These are phyloP conservation scores for Vulpes ferrilata DNA, from an alignment of 2,113 vertebrate species.

Conservation along the genomic window DNA sequence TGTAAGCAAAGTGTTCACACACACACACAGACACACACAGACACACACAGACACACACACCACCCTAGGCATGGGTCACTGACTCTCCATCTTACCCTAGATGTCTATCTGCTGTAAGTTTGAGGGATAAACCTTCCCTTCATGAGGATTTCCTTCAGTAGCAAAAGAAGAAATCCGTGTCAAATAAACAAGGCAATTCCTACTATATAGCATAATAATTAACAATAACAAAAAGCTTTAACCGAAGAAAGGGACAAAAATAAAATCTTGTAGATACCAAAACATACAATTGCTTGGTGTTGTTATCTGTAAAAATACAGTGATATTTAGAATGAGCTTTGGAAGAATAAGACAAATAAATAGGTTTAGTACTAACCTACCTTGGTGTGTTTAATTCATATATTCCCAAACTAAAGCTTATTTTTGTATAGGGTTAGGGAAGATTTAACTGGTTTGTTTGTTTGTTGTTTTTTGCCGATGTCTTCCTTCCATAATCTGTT, in stretches of 20 bases:
- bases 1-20: not conserved
- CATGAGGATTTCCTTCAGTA: not conserved
- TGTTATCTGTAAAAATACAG: not conserved
- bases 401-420: not conserved
- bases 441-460: not conserved
- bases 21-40: not conserved
- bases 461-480: not conserved
- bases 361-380: not conserved
- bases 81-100: too few species aligned
- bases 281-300: not conserved
- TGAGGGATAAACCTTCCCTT: not conserved
- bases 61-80: accelerated
- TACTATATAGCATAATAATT: not conserved
- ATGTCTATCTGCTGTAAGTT: not conserved
- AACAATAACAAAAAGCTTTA: not conserved
- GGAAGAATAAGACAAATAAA: not conserved
- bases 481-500: not conserved
- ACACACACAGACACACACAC: not conserved
- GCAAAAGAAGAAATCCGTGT: not conserved
- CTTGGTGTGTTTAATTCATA: not conserved
- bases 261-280: not conserved
- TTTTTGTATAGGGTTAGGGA: not conserved
- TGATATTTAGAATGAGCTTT: not conserved
- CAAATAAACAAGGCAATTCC: not conserved
- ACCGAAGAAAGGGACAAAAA: not conserved